These are phyloP conservation scores for Liasis olivaceus DNA, from an alignment of 2,797 vertebrate genomes.

Conservation along the genomic window DNA sequence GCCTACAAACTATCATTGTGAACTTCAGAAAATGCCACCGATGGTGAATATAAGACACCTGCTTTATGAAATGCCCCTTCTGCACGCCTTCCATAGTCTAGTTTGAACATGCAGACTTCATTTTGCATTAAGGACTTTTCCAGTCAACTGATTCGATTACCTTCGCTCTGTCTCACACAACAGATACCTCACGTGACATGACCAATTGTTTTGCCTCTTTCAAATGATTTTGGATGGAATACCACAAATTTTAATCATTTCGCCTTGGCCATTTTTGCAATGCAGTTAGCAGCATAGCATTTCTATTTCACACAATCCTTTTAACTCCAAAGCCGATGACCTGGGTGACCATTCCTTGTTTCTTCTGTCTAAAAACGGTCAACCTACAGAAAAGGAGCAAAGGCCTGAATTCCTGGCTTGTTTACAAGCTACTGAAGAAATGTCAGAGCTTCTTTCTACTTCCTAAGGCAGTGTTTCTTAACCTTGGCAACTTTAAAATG, in stretches of 20 bases:
- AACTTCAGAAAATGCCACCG: too few species aligned
- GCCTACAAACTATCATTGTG: too few species aligned
- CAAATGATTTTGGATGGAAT: background rate
- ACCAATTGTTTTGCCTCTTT: background rate
- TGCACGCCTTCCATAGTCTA: too few species aligned
- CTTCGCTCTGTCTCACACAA: background rate
- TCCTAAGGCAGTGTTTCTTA: background rate
- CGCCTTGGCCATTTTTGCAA: background rate
- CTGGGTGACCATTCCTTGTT: background rate
- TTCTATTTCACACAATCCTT: background rate
- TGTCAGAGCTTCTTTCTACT: constrained; percentile 12
- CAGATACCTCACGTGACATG: too few species aligned
- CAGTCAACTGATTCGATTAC: background rate
- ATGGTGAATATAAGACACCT: too few species aligned
- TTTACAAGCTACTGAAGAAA: constrained; percentile 41
- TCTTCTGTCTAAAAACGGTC: background rate
- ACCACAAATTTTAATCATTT: background rate
- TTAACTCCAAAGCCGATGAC: background rate
- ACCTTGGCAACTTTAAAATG: too few species aligned
- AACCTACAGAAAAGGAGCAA: constrained; percentile 21
- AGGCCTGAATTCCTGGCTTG: constrained; percentile 20
- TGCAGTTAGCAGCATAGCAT: background rate
- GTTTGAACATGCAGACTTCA: background rate
- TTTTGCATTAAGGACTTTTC: background rate
- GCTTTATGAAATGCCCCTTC: too few species aligned